Conservation (phyloP, 2,113 vertebrate genomes). For the Grantiella picta region DNA sequence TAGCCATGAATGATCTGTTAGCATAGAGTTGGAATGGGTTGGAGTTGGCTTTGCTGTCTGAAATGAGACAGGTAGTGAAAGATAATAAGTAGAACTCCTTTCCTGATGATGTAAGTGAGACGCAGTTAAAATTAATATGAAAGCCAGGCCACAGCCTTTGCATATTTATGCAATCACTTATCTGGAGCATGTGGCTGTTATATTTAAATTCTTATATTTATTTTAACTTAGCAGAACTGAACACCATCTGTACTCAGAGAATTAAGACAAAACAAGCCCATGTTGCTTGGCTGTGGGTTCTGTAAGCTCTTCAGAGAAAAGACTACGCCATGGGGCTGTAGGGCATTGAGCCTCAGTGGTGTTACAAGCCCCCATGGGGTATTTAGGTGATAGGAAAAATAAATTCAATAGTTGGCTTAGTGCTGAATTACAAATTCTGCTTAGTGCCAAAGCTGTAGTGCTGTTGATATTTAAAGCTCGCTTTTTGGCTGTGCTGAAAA, state of each 20-base stretch:
- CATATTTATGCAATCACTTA: constrained; percentile 35
- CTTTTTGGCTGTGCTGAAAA: not conserved
- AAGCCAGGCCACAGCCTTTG: not conserved
- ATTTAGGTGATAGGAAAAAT: constrained; percentile 3
- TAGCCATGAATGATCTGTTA: not conserved
- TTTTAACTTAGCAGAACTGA: constrained; percentile 42
- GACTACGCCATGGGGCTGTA: not conserved
- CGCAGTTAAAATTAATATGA: not conserved
- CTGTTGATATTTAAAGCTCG: constrained; percentile 10
- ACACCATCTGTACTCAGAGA: not conserved
- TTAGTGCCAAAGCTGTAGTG: not conserved
- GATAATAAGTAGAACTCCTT: not conserved
- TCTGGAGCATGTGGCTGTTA: constrained; percentile 13
- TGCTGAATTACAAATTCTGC: not conserved
- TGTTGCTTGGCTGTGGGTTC: not conserved
- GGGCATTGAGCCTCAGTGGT: not conserved
- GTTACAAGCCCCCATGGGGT: not conserved
- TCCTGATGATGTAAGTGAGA: not conserved
- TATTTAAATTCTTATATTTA: constrained; percentile 32
- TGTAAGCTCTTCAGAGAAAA: not conserved
- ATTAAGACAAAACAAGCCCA: constrained; percentile 30
- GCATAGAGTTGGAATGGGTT: not conserved
- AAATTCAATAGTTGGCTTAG: not conserved
- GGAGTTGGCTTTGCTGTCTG: not conserved
- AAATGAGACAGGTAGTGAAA: not conserved